Base-by-base conservation (phyloP, 2,113 vertebrate species). In the Thunnus maccoyii region DNA sequence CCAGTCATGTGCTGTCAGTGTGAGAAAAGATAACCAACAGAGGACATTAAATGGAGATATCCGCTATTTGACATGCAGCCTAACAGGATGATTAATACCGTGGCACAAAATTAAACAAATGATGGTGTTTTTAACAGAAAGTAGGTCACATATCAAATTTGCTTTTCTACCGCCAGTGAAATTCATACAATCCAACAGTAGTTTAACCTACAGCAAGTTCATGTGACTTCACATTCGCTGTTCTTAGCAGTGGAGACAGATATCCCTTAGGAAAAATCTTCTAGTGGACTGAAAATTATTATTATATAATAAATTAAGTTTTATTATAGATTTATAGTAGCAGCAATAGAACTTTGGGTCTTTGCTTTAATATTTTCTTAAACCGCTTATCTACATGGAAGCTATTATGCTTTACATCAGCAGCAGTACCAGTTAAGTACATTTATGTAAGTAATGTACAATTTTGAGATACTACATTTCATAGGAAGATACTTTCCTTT, bases 131-230 rank as follows among this genome's bases (percentile, higher is more conserved):
- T 32, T 9, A 30, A 52, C 20, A 14, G 27, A 51, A 87, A 81
- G 36, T 77, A 36, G 73, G 82, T 82, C 82, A 81, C 54, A 25
- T 30, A 32, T 60, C 44, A 44, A 20, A 36, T 52, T 48, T 16
- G 41, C 51, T 30, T 18, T 60, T 54, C 22, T 1, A 13, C 8
- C 44, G 5, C 8, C 55, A 75, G 27, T 70, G 64, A 10, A 30
- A 64, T n/a, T 12, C 3, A 25, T 4, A 2, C 17, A 55, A 8
- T 44, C 20, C 27, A 66, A 3, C 51, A 12, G 47, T 13, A 22
- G 46, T 46, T 76, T 47, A 22, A 36, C 76, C 22, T 30, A 20
- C 52, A n/a, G 61, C 18, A 14, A 16, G 3, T 55, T 68, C n/a
- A 32, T 7, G 0, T 7, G 8, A 55, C 27, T 48, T 50, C 14